Base-by-base conservation (phyloP, 2,888 invertebrate species). In the Odontocolon sp. region DNA sequence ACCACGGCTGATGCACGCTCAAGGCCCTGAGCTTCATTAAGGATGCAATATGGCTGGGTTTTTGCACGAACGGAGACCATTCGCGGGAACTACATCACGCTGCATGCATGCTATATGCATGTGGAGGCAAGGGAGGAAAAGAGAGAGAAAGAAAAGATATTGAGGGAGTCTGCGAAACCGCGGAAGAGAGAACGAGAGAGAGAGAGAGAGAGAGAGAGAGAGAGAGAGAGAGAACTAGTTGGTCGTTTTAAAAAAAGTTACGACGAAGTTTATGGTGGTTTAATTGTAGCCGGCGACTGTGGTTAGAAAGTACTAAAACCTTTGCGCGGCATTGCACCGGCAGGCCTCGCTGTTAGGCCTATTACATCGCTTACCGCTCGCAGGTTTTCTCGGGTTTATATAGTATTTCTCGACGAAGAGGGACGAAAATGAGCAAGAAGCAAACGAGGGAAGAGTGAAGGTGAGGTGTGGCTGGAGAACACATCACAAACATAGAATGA, bases 251-350 rank as follows among this genome's bases (percentile, higher is more conserved):
- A 84, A 87, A 86, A 88, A 88, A 85, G 85, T 87, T 88, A 87
- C 84, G 87, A 87, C 83, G 77, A 84, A 81, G 83, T 89, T 89
- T 88, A 88, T 86, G 88, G 81, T 81, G 87, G 85, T 89, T 89
- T 88, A 88, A 89, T 89, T 89, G 88, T 88, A 88, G 86, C 81
- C 87, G 84, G 82, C 84, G 86, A 87, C 86, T 86, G 87, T 86
- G 86, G 87, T 89, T 88, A 89, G 86, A 88, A 88, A 87, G 87
- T 88, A 88, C 86, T 89, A 87, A 88, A 87, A 86, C 82, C 79
- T 84, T 81, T 80, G 84, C 84, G 80, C 57, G 50, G 59, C 61
- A 40, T 63, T 42, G 73, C 67, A 31, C 52, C 57, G 59, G 57
- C 50, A 57, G 40, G 57, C 28, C 38, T 59, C 71, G 23, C 21